These are phyloP conservation scores for Axinella damicornis DNA, from an alignment of 37 sponge, comb jelly and placozoan species.

Conservation along the genomic window DNA sequence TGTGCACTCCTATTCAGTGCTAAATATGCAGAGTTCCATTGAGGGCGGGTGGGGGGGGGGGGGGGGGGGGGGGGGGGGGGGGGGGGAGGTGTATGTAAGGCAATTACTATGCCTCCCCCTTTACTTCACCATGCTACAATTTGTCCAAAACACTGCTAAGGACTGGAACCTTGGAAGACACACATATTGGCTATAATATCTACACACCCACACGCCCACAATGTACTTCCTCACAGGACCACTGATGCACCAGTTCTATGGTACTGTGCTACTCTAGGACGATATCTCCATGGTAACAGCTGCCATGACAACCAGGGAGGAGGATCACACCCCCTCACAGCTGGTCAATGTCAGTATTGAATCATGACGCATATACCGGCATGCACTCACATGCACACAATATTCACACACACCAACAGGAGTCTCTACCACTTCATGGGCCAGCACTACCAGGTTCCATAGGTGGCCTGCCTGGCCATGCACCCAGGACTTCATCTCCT, in stretches of 20 bases:
- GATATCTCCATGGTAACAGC: neutral
- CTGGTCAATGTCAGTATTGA: neutral
- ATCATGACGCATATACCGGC: no score
- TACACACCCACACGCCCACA: no score
- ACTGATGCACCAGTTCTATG: constrained; percentile 61
- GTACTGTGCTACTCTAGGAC: constrained; percentile 23
- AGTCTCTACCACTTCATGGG: constrained; percentile 52
- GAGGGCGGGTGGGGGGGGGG: constrained; percentile 21
- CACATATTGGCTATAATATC: no score
- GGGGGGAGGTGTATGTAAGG: no score
- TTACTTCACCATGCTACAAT: no score
- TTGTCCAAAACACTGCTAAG: no score
- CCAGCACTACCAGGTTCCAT: constrained; percentile 47
- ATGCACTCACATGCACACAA: no score
- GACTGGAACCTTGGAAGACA: no score
- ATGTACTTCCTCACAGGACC: constrained; percentile 26
- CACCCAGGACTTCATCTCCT: constrained; percentile 52
- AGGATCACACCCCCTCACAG: neutral
- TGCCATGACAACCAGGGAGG: neutral
- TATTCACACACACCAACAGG: constrained; percentile 14
- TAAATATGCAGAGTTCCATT: constrained; percentile 19
- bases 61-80: no score
- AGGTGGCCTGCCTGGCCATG: constrained; percentile 28
- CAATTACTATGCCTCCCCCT: no score
- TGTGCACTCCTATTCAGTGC: constrained; percentile 4